These are phyloP conservation scores for Karalla daura DNA, from an alignment of 2,797 vertebrate genomes.

Conservation along the genomic window DNA sequence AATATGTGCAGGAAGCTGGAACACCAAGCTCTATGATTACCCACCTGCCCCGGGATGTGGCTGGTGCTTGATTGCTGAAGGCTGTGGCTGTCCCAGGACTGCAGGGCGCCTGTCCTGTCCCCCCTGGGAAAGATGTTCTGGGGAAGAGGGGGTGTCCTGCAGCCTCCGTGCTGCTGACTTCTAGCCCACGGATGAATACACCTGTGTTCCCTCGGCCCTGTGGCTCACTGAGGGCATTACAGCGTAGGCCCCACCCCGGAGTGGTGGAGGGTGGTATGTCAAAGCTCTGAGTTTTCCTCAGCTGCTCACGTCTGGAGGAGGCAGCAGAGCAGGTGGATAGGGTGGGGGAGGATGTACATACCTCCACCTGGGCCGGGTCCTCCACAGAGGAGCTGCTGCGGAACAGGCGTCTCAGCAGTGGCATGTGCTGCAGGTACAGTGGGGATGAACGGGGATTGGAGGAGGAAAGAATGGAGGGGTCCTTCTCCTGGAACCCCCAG, in stretches of 20 bases:
- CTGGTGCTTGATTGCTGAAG: conserved; percentile 40
- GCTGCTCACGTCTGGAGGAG: conserved; percentile 71
- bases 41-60: conserved; percentile 85
- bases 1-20: too few species aligned
- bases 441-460: conserved; percentile 37
- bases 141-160: conserved; percentile 72
- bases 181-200: conserved; percentile 88
- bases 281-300: conserved; percentile 91
- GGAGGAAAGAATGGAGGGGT: background rate
- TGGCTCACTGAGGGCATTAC: conserved; percentile 81
- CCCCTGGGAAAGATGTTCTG: conserved; percentile 65
- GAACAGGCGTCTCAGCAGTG: conserved; percentile 63
- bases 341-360: conserved; percentile 2
- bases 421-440: conserved; percentile 51
- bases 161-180: conserved; percentile 87
- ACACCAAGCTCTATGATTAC: conserved; percentile 55
- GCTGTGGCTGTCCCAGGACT: conserved; percentile 34
- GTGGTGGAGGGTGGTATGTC: conserved; percentile 82
- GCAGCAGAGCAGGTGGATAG: conserved; percentile 10
- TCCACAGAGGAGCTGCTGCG: conserved; percentile 61
- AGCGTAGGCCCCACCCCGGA: conserved; percentile 69
- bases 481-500: conserved; percentile 71
- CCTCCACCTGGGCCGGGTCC: too few species aligned
- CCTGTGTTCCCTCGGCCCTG: conserved; percentile 84
- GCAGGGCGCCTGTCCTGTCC: conserved; percentile 47